Conservation (phyloP, 2,797 vertebrate genomes). For the Hyperoplus immaculatus region DNA sequence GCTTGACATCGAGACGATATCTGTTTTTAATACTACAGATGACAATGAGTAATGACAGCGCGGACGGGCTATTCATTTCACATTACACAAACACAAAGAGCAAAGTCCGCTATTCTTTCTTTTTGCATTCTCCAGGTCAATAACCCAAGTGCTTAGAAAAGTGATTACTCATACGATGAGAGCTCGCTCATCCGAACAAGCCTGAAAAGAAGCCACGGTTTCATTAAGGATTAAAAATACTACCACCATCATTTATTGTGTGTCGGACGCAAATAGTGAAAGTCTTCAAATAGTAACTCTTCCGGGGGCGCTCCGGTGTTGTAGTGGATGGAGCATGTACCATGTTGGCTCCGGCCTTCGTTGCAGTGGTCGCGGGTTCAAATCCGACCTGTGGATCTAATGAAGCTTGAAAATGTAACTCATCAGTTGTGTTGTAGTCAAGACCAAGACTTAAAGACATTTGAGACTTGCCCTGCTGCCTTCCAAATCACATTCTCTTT, state of each 20-base stretch:
- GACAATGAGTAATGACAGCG: conserved; percentile 49
- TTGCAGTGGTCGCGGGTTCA: too few relatives aligned
- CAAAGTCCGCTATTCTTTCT: background rate
- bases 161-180: conserved; percentile 60
- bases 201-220: conserved; percentile 28
- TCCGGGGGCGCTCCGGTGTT: too few relatives aligned
- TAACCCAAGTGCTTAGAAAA: conserved; percentile 44
- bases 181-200: conserved; percentile 44
- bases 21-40: conserved; percentile 48
- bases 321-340: too few relatives aligned
- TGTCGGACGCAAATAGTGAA: conserved; percentile 19
- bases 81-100: conserved; percentile 56
- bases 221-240: conserved; percentile 22
- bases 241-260: conserved; percentile 6
- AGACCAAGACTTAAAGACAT: too few relatives aligned
- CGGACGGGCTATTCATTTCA: conserved; percentile 50
- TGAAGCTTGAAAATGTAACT: too few relatives aligned
- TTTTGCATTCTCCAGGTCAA: conserved; percentile 49
- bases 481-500: too few relatives aligned
- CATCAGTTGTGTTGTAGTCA: too few relatives aligned
- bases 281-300: background rate
- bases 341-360: too few relatives aligned
- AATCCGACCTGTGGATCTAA: too few relatives aligned
- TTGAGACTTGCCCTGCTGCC: too few relatives aligned
- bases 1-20: conserved; percentile 35